phyloP scores from a whole-genome alignment of 1,140 invertebrate species.

The Zaprionus taronus region DNA sequence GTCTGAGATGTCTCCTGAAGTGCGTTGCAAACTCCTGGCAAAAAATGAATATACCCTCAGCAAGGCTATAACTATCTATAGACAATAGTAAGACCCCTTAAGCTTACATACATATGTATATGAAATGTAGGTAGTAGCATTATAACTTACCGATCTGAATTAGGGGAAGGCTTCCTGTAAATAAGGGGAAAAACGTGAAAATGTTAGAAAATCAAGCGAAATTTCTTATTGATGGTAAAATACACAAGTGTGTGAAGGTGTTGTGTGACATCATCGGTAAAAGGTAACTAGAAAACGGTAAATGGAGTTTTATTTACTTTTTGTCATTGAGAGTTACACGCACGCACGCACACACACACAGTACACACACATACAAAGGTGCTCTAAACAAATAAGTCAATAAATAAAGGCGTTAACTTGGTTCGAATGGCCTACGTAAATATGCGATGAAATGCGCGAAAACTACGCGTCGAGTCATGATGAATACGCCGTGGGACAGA shows the following conservation, averaged over 20 bases:
- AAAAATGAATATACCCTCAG: too few species aligned
- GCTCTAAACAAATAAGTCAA: conserved; percentile 77
- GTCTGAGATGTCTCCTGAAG: too few species aligned
- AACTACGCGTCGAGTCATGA: conserved; percentile 40
- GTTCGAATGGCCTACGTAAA: conserved; percentile 77
- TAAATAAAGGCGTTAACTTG: conserved; percentile 81
- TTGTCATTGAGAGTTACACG: conserved; percentile 68
- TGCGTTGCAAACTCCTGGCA: too few species aligned
- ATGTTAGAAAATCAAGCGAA: not conserved
- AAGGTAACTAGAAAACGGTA: conserved; percentile 62
- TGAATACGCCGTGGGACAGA: conserved; percentile 37
- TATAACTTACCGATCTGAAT: conserved; percentile 10
- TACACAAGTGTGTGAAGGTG: conserved; percentile 4
- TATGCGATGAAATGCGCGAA: conserved; percentile 74
- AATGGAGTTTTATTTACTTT: conserved; percentile 76
- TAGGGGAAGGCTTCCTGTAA: not conserved
- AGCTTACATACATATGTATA: not conserved
- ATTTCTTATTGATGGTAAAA: conserved; percentile 10
- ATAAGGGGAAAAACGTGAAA: not conserved
- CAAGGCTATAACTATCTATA: not conserved
- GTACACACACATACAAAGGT: conserved; percentile 4
- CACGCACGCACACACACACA: conserved; percentile 21
- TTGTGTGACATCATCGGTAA: conserved; percentile 71
- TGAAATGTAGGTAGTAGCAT: not conserved
- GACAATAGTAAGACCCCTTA: not conserved